Conservation (phyloP, 2,113 vertebrate genomes). For the Lanius collurio region DNA sequence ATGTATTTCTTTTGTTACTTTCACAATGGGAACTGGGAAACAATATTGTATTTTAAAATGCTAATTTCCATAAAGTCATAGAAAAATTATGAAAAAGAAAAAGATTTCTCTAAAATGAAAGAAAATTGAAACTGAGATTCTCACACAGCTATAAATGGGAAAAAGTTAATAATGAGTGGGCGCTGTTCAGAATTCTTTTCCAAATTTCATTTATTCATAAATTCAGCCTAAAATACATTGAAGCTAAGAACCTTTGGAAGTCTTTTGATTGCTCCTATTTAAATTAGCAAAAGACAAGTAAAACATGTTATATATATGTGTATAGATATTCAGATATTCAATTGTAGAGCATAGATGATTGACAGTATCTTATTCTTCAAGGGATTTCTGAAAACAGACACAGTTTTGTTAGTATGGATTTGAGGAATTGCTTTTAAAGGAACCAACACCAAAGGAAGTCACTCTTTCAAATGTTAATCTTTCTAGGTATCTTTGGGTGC, state of each 20-base stretch:
- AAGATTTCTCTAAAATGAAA: neutral
- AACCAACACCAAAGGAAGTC: neutral
- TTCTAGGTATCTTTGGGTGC: neutral
- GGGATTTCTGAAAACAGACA: neutral
- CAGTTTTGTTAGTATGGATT: neutral
- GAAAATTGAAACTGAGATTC: neutral
- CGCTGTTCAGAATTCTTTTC: neutral
- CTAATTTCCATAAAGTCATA: neutral
- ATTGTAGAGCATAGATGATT: neutral
- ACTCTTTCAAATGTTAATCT: neutral
- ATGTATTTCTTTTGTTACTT: neutral
- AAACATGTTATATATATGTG: neutral
- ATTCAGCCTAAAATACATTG: neutral
- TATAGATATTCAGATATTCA: neutral
- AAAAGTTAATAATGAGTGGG: neutral
- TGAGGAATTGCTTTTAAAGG: neutral
- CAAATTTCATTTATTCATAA: neutral
- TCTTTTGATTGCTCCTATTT: neutral
- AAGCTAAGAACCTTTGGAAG: neutral
- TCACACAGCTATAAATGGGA: neutral
- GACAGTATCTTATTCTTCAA: neutral
- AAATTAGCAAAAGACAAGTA: neutral
- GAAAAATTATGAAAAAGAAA: neutral
- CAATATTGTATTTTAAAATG: neutral
- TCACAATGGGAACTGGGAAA: neutral